Evolutionary conservation across 2,113 vertebrate genomes (phyloP), one percentile per base, ranked within the genome.

Genomic region (Scopus umbretta): DNA sequence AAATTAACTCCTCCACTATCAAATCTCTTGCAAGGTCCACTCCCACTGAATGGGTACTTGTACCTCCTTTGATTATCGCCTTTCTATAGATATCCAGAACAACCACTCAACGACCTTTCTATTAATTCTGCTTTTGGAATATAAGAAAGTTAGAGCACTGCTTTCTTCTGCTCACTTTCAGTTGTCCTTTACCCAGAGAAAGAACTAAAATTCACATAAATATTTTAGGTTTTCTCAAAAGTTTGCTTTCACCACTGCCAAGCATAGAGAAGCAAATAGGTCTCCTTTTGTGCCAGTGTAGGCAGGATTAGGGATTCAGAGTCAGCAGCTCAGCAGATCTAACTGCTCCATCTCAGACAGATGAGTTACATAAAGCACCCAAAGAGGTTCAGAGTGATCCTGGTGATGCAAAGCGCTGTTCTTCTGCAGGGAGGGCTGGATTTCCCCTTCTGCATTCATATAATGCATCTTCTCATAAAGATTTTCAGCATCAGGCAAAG

Each of bases 1-100:
- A 99, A 99, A 99, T 99, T 99, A 99, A 99, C 97, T 99, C 98
- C 96, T 98, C 97, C 94, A 61, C 98, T 98, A 98, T 98, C 98
- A 99, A 98, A 99, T 99, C 96, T 95, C 92, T 95, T 96, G 85
- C 89, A 98, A 99, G 98, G 96, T 98, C 98, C 87, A 82, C 86
- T 97, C 97, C 96, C 98, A 82, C 96, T 96, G 98, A 99, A 98
- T 98, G 98, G 98, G 97, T 98, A 98, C 94, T 78, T 96, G 98
- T 97, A 98, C 53, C 63, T 98, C 98, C 96, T 98, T 98, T 98
- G 98, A 99, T 99, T 99, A 98, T 98, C 98, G 98, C 98, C 98
- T 98, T 97, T 98, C 98, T 98, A 87, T 91, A 97, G 96, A 97
- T 91, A 98, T 97, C 98, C 98, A 96, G 90, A 97, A 97, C 98